phyloP scores from a whole-genome alignment of 1,140 invertebrate genomes.

The Gryllus bimaculatus region DNA sequence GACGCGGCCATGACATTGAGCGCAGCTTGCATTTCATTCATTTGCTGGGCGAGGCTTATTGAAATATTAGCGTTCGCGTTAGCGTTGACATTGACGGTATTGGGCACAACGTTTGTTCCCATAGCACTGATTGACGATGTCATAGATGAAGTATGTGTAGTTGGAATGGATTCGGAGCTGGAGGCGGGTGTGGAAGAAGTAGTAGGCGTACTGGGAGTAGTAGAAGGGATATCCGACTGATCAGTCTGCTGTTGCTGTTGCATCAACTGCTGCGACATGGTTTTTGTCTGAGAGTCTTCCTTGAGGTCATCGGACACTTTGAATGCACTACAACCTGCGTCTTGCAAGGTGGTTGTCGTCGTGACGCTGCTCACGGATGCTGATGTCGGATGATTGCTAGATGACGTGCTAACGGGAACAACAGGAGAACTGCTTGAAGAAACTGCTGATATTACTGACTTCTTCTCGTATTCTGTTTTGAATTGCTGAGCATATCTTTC shows the following conservation, averaged over 20 bases:
- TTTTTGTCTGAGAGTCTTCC: constrained; percentile 36
- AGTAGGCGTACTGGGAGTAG: constrained; percentile 49
- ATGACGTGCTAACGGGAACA: neutral
- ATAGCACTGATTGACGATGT: constrained; percentile 17
- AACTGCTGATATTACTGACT: constrained; percentile 6
- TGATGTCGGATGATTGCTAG: neutral
- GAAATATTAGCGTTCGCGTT: constrained; percentile 30
- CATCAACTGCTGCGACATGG: constrained; percentile 33
- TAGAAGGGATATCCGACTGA: constrained; percentile 42
- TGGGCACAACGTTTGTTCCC: neutral
- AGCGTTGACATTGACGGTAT: neutral
- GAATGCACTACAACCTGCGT: constrained; percentile 43
- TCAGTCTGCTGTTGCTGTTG: constrained; percentile 28
- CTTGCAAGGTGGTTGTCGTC: constrained; percentile 26
- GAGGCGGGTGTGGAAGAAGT: constrained; percentile 49
- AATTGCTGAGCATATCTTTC: constrained; percentile 88
- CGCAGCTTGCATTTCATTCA: constrained; percentile 76
- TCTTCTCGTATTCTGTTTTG: constrained; percentile 65
- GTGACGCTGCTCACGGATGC: constrained; percentile 30
- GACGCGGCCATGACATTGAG: constrained; percentile 70
- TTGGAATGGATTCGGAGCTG: constrained; percentile 47
- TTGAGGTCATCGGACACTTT: constrained; percentile 37
- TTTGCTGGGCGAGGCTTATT: constrained; percentile 61
- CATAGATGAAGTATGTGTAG: constrained; percentile 30
- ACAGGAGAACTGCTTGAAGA: neutral